These are phyloP conservation scores for Musca domestica DNA, from an alignment of 1,140 invertebrate genomes.

Conservation along the genomic window DNA sequence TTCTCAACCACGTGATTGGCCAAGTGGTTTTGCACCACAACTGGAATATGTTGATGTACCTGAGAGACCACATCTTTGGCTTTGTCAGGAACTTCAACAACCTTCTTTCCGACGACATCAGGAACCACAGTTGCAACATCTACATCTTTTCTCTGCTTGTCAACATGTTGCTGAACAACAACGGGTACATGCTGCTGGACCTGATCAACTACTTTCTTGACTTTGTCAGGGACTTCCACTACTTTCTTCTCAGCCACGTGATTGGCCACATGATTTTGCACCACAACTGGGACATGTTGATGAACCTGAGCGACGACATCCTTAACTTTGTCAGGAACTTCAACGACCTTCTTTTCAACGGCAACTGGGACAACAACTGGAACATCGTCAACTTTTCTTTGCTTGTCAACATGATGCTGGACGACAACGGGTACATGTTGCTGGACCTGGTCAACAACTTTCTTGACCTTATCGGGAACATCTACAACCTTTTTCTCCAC, in stretches of 20 bases:
- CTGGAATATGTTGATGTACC: constrained; percentile 11
- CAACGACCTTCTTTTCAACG: background rate
- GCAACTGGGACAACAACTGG: background rate
- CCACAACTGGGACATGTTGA: background rate
- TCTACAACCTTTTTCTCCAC: background rate
- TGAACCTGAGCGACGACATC: background rate
- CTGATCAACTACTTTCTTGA: background rate
- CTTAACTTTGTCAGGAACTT: background rate
- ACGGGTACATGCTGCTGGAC: constrained; percentile 8
- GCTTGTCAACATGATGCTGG: background rate
- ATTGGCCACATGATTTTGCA: background rate
- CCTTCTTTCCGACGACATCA: background rate
- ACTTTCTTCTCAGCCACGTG: background rate
- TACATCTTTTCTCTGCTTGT: background rate
- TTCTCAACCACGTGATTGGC: background rate
- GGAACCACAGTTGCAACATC: background rate
- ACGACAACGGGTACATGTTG: constrained; percentile 5
- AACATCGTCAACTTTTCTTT: background rate
- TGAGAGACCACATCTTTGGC: background rate
- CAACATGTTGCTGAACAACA: background rate
- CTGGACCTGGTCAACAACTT: background rate
- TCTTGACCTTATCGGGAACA: background rate
- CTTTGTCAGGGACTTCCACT: background rate
- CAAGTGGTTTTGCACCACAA: background rate
- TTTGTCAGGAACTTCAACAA: background rate